These are phyloP conservation scores for Amniataba percoides DNA, from an alignment of 2,797 vertebrate genomes.

Conservation along the genomic window DNA sequence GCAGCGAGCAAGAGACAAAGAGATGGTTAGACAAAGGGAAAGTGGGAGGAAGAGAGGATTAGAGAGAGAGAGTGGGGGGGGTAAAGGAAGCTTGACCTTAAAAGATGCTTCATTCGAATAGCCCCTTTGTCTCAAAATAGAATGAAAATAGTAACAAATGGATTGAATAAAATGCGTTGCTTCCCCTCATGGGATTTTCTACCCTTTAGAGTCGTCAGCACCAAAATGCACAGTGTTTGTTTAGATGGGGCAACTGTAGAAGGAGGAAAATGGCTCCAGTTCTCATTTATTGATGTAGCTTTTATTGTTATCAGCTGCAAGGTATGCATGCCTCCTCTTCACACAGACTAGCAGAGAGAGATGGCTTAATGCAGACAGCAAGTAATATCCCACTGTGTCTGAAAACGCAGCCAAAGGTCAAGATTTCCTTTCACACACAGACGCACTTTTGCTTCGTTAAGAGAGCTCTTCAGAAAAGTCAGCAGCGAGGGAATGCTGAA, in stretches of 20 bases:
- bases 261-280: slow-evolving; percentile 60
- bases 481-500: slow-evolving; percentile 14
- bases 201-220: slow-evolving; percentile 36
- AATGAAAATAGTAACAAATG: slow-evolving; percentile 66
- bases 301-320: slow-evolving; percentile 65
- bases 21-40: slow-evolving; percentile 74
- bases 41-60: slow-evolving; percentile 74
- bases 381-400: slow-evolving; percentile 17
- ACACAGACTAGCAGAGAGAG: slow-evolving; percentile 41
- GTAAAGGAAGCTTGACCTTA: slow-evolving; percentile 70
- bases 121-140: slow-evolving; percentile 55
- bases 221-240: slow-evolving; percentile 52
- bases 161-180: slow-evolving; percentile 41
- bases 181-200: slow-evolving; percentile 50
- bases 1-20: slow-evolving; percentile 74
- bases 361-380: slow-evolving; percentile 49
- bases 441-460: slow-evolving; percentile 28
- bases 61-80: slow-evolving; percentile 50
- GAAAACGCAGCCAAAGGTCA: slow-evolving; percentile 44
- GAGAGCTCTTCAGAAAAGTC: slow-evolving; percentile 40
- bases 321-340: slow-evolving; percentile 48
- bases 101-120: slow-evolving; percentile 55
- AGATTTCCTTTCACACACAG: slow-evolving; percentile 21
- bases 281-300: slow-evolving; percentile 77
- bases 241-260: slow-evolving; percentile 50